phyloP scores from a whole-genome alignment of 2,113 vertebrate species.

The Scolopax mira region DNA sequence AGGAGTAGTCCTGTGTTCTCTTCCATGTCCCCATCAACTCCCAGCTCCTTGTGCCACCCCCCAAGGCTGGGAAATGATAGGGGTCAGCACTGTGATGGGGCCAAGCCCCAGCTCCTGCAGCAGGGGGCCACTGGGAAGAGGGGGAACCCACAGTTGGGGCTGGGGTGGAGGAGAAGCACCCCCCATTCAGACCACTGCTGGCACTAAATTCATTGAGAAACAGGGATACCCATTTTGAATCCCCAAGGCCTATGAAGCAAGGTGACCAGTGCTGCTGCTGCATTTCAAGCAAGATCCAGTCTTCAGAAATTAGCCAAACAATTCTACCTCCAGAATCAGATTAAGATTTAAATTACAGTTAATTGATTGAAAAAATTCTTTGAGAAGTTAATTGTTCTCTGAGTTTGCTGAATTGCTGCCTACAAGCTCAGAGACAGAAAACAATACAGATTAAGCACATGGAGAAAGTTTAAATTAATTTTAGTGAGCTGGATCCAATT shows the following conservation, averaged over 20 bases:
- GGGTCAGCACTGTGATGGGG: accelerated
- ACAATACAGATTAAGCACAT: constrained; percentile 6
- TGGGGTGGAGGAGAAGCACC: not conserved
- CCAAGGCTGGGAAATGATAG: not conserved
- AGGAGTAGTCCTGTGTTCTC: not conserved
- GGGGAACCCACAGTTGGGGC: not conserved
- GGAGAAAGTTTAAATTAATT: constrained; percentile 4
- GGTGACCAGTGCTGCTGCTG: not conserved
- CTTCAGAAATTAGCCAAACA: not conserved
- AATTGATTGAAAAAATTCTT: constrained; percentile 11
- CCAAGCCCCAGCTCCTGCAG: not conserved
- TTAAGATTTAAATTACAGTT: not conserved
- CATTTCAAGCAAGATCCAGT: not conserved
- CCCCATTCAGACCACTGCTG: not conserved
- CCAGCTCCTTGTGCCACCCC: not conserved
- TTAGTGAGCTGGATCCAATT: not conserved
- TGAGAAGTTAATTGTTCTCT: not conserved
- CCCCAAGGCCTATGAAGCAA: not conserved
- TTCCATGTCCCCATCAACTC: not conserved
- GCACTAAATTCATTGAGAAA: accelerated
- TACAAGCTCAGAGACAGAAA: not conserved
- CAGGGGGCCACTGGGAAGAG: accelerated
- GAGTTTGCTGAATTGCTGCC: not conserved
- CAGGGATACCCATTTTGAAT: accelerated
- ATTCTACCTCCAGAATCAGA: not conserved